phyloP scores from a whole-genome alignment of 30 jellyfish, hydroid and myxozoan species.

The Nemopilema nomurai region DNA sequence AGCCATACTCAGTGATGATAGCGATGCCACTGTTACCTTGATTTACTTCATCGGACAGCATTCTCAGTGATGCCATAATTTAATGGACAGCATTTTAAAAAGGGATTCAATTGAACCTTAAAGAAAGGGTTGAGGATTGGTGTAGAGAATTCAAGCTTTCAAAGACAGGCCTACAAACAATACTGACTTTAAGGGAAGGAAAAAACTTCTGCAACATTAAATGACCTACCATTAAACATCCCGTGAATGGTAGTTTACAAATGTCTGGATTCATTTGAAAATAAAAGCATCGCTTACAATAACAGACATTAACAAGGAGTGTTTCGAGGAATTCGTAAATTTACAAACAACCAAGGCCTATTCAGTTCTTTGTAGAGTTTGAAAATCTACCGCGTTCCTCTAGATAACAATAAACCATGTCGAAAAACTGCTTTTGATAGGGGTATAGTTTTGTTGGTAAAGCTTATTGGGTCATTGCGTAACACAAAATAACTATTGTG shows the following conservation, averaged over 20 bases:
- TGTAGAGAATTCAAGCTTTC: too few species aligned
- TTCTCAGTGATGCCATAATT: too few species aligned
- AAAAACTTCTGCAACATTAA: background rate
- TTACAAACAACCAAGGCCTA: constrained; percentile 10
- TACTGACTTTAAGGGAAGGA: background rate
- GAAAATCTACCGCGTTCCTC: constrained; percentile 15
- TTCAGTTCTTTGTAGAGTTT: constrained; percentile 4
- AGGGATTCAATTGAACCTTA: background rate
- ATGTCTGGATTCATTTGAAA: constrained; percentile 12
- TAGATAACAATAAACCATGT: background rate
- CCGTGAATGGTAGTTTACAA: background rate
- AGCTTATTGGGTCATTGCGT: background rate
- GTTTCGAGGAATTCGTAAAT: constrained; percentile 6
- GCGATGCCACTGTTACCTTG: background rate
- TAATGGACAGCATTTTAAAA: background rate
- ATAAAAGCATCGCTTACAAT: background rate
- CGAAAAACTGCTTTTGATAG: background rate
- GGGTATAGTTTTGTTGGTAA: background rate
- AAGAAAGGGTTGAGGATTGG: background rate
- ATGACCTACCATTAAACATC: background rate
- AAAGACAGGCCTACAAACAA: background rate
- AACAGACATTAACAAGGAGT: background rate
- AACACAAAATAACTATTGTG: too few species aligned
- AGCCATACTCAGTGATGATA: background rate
- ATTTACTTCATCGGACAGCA: background rate